Percentiles rank a stretch among this genome's conserved stretches.
These are phyloP conservation scores for Nematolebias whitei DNA, from an alignment of 2,113 vertebrate species.

Conservation along the genomic window DNA sequence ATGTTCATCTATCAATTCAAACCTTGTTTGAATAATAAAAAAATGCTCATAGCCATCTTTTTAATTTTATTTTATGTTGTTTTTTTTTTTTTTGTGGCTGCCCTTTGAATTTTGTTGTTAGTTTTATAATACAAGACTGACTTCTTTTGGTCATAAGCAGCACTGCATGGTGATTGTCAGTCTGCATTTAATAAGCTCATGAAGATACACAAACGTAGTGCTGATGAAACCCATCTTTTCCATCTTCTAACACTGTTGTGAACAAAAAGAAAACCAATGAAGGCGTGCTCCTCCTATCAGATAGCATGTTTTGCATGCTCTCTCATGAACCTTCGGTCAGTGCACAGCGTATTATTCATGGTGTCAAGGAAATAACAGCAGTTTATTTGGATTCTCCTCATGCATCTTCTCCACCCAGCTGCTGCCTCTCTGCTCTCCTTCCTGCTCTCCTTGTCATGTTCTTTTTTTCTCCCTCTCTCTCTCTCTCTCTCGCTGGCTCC, in stretches of 20 bases:
- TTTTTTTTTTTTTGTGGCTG: neutral
- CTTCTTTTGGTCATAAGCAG: conserved; percentile 44
- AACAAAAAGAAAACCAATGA: conserved; percentile 3
- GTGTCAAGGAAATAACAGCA: conserved; percentile 54
- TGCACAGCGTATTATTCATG: conserved; percentile 47
- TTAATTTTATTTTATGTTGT: neutral
- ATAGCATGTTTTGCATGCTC: conserved; percentile 5
- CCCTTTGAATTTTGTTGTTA: neutral
- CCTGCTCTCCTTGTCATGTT: conserved; percentile 28
- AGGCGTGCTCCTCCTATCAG: conserved; percentile 7
- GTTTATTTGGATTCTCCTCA: conserved; percentile 70
- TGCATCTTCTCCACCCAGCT: conserved; percentile 54
- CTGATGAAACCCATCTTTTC: neutral
- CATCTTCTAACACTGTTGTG: neutral
- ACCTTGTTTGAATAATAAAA: neutral
- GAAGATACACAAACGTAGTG: conserved; percentile 16
- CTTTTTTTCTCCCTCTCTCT: conserved; percentile 29
- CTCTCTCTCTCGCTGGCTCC: conserved; percentile 11
- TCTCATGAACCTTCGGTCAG: conserved; percentile 13
- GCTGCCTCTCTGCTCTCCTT: conserved; percentile 47
- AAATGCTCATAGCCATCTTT: neutral
- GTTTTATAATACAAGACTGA: conserved; percentile 48
- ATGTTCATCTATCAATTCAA: neutral
- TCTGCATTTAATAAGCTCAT: conserved; percentile 3
- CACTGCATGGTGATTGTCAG: conserved; percentile 18